A percentile compares a stretch with the other conserved stretches of the same genome.
Evolutionary conservation across 2,797 vertebrate genomes (phyloP).

Genomic region (Sebastiscus tertius): DNA sequence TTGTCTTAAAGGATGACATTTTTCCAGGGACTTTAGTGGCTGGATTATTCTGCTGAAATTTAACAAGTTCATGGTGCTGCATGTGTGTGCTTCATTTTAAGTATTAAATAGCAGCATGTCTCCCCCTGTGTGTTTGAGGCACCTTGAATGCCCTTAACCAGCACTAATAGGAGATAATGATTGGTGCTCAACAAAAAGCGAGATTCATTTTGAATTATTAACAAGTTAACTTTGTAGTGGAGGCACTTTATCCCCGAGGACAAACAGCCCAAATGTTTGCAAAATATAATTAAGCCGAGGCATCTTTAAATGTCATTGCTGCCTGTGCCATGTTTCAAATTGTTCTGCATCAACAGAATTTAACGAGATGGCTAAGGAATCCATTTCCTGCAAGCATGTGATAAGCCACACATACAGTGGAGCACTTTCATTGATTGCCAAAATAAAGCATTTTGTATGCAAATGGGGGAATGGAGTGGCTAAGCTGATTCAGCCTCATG

Average conservation of each 20-base stretch:
- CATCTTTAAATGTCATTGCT: conserved; percentile 99
- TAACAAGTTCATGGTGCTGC: conserved; percentile 42
- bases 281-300: conserved; percentile 99
- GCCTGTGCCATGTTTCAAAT: conserved; percentile 99
- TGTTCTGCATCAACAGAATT: conserved; percentile 99
- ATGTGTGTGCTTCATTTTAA: conserved; percentile 61
- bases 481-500: conserved; percentile 95
- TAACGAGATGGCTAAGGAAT: conserved; percentile 99
- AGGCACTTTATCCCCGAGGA: conserved; percentile 98
- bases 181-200: conserved; percentile 82
- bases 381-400: conserved; percentile 97
- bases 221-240: conserved; percentile 99
- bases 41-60: conserved; percentile 53
- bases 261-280: conserved; percentile 99
- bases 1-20: conserved; percentile 7
- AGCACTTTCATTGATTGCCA: conserved; percentile 99
- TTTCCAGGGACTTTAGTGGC: conserved; percentile 19
- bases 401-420: conserved; percentile 99
- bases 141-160: conserved; percentile 86
- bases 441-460: conserved; percentile 99
- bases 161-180: conserved; percentile 87
- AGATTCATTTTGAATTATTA: conserved; percentile 90
- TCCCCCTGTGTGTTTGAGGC: conserved; percentile 73
- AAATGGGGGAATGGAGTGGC: conserved; percentile 99
- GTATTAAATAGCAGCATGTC: conserved; percentile 67